phyloP scores from a whole-genome alignment of 2,888 invertebrate genomes.

The Acanthococcus lagerstroemiae region DNA sequence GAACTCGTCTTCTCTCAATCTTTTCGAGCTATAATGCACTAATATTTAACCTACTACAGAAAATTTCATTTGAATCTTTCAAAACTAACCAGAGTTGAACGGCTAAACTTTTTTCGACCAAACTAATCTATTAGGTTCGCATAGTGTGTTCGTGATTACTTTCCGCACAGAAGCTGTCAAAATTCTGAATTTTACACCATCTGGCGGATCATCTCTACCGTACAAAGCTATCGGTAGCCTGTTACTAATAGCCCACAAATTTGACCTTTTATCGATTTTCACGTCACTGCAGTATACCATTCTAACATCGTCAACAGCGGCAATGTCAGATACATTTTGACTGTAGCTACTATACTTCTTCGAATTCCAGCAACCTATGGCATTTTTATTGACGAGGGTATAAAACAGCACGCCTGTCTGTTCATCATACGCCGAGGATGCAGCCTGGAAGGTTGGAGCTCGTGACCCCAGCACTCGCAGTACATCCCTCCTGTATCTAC shows the following conservation, averaged over 20 bases:
- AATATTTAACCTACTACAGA: no score
- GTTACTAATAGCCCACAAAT: conserved; percentile 67
- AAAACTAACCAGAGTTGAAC: no score
- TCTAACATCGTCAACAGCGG: conserved; percentile 63
- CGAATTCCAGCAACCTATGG: conserved; percentile 73
- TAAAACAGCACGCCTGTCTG: conserved; percentile 60
- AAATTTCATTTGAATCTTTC: no score
- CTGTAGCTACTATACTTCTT: conserved; percentile 48
- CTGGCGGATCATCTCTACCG: conserved; percentile 49
- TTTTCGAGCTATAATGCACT: no score
- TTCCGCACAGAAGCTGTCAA: conserved; percentile 54
- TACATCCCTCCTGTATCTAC: conserved; percentile 46
- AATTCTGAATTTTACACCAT: conserved; percentile 63
- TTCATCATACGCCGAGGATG: conserved; percentile 49
- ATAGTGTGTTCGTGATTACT: conserved; percentile 55
- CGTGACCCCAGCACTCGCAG: conserved; percentile 44
- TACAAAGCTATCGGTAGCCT: conserved; percentile 63
- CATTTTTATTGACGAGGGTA: conserved; percentile 69
- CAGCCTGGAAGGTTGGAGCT: conserved; percentile 55
- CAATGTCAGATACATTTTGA: conserved; percentile 54
- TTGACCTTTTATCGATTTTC: conserved; percentile 47
- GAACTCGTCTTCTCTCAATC: no score
- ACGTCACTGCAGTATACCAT: conserved; percentile 70
- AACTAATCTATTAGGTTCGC: conserved; percentile 44
- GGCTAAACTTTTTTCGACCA: no score